A percentile compares a stretch with the other conserved stretches of the same genome.
phyloP scores from a whole-genome alignment of 2,888 invertebrate genomes.

The Platycnemis pennipes region DNA sequence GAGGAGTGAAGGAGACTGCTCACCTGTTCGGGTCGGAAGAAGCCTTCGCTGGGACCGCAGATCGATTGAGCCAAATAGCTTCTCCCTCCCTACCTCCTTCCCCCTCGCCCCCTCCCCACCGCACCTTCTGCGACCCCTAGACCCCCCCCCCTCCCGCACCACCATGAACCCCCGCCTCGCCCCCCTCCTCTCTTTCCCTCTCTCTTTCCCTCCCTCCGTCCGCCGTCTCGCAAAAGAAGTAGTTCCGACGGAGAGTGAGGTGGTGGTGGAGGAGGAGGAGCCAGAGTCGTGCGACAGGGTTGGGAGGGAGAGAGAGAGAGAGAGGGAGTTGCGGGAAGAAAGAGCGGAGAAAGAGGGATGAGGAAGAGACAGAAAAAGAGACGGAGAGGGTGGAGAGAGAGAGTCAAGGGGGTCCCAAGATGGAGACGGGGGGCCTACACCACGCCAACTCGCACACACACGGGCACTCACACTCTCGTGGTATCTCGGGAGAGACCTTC shows the following conservation, averaged over 20 bases:
- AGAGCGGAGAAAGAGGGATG: neutral
- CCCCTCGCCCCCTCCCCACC: neutral
- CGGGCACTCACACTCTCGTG: neutral
- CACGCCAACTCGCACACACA: neutral
- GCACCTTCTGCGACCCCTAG: neutral
- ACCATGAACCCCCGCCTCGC: neutral
- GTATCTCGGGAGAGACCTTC: neutral
- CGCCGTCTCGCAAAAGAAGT: conserved; percentile 21
- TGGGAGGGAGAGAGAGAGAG: neutral
- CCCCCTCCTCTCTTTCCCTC: no score
- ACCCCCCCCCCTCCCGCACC: neutral
- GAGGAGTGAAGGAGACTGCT: conserved; percentile 46
- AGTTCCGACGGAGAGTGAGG: neutral
- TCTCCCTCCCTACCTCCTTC: conserved; percentile 20
- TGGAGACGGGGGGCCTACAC: conserved; percentile 17
- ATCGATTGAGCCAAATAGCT: conserved; percentile 66
- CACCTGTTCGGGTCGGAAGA: conserved; percentile 61
- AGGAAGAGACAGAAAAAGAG: neutral
- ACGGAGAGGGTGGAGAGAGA: neutral
- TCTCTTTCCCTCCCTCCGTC: neutral
- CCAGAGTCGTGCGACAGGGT: neutral
- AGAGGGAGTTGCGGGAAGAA: neutral
- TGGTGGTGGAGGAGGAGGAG: neutral
- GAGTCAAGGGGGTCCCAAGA: conserved; percentile 32
- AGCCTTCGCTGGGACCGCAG: conserved; percentile 67